Evolutionary conservation across 2,797 vertebrate genomes (phyloP).

Genomic region (Phoxinus dragarum): DNA sequence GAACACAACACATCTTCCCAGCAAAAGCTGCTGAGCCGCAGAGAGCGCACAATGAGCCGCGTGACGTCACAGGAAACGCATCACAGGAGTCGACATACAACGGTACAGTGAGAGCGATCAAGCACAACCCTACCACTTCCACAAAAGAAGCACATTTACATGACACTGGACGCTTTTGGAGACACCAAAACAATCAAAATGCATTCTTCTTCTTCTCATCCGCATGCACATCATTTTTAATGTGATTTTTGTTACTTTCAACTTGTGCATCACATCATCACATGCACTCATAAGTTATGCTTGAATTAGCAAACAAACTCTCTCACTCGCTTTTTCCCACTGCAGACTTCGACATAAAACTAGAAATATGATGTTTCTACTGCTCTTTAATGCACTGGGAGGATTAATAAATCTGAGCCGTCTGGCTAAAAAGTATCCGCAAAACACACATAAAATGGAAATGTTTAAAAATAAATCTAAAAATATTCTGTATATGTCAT

Average conservation of each 20-base stretch:
- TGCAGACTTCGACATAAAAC: slow-evolving; percentile 7
- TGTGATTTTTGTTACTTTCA: background rate
- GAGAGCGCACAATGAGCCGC: slow-evolving; percentile 61
- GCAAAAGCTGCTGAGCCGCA: slow-evolving; percentile 59
- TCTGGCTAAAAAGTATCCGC: background rate
- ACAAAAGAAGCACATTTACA: slow-evolving; percentile 54
- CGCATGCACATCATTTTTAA: background rate
- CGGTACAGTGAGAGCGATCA: slow-evolving; percentile 60
- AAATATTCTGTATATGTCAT: background rate
- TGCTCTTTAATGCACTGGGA: background rate
- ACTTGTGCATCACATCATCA: too few relatives aligned
- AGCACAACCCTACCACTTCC: slow-evolving; percentile 9
- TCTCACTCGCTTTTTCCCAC: background rate
- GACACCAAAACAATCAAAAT: background rate
- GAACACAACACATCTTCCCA: slow-evolving; percentile 58
- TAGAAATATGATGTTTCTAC: slow-evolving; percentile 19
- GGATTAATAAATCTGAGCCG: slow-evolving; percentile 8
- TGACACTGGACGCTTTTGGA: slow-evolving; percentile 47
- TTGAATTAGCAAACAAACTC: background rate
- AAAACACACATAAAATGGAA: slow-evolving; percentile 24
- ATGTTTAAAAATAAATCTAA: slow-evolving; percentile 29
- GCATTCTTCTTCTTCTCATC: background rate
- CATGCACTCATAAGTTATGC: background rate
- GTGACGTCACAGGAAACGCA: slow-evolving; percentile 52
- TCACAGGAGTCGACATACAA: slow-evolving; percentile 12